Percentiles rank a stretch among this genome's conserved stretches.
phyloP scores from a whole-genome alignment of 2,888 invertebrate genomes.

The Dione juno region DNA sequence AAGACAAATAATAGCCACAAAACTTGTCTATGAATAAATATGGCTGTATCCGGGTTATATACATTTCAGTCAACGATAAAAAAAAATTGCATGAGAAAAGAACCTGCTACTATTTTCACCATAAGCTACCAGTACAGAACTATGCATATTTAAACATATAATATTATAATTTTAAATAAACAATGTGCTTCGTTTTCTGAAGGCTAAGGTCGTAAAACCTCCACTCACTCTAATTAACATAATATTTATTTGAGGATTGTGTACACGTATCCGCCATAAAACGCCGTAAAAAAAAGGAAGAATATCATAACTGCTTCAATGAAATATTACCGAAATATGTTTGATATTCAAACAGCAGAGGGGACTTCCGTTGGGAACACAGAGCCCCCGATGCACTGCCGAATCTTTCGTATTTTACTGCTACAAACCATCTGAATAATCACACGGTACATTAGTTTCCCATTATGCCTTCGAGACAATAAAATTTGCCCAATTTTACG shows the following conservation, averaged over 20 bases:
- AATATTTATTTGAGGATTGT: slow-evolving; percentile 62
- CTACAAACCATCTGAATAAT: slow-evolving; percentile 82
- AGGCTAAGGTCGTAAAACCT: slow-evolving; percentile 38
- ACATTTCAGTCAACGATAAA: background rate
- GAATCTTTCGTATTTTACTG: slow-evolving; percentile 77
- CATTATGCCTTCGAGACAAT: slow-evolving; percentile 83
- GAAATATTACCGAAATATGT: slow-evolving; percentile 78
- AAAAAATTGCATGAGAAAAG: background rate
- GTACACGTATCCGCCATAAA: slow-evolving; percentile 66
- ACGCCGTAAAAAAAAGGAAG: slow-evolving; percentile 68
- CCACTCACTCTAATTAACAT: slow-evolving; percentile 54
- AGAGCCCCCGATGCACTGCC: slow-evolving; percentile 54
- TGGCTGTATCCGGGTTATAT: too few relatives aligned
- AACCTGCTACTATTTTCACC: background rate
- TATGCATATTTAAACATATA: background rate
- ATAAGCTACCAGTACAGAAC: background rate
- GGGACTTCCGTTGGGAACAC: slow-evolving; percentile 78
- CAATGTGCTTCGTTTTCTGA: slow-evolving; percentile 23
- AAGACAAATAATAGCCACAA: too few relatives aligned
- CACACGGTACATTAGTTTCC: slow-evolving; percentile 84
- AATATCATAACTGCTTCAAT: slow-evolving; percentile 81
- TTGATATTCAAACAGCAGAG: slow-evolving; percentile 80
- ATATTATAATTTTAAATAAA: slow-evolving; percentile 26
- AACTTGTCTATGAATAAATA: too few relatives aligned
- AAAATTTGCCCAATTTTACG: slow-evolving; percentile 84